phyloP scores from a whole-genome alignment of 2,113 vertebrate genomes.

The Hiodon alosoides region DNA sequence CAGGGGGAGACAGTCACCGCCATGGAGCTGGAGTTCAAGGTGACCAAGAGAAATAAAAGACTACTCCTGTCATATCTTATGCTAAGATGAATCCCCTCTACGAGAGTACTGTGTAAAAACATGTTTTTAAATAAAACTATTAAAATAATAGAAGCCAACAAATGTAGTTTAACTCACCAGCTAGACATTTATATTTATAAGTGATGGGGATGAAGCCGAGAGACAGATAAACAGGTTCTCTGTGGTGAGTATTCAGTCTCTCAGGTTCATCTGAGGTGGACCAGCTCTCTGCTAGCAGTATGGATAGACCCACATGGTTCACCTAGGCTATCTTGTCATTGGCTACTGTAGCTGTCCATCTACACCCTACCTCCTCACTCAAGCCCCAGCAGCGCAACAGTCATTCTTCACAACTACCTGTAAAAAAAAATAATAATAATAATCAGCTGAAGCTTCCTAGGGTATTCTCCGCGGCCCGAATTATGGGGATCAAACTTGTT shows the following conservation, averaged over 20 bases:
- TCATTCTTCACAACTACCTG: not conserved
- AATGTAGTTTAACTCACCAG: too few relatives aligned
- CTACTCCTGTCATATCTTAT: too few relatives aligned
- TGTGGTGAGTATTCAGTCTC: constrained; percentile 9
- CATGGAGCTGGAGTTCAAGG: constrained; percentile 99
- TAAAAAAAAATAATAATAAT: not conserved
- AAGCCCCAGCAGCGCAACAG: not conserved
- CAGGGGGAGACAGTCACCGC: constrained; percentile 87
- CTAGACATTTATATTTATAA: too few relatives aligned
- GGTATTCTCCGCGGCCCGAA: not conserved
- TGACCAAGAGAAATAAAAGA: constrained; percentile 36
- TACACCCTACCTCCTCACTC: not conserved
- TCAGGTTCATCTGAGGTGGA: constrained; percentile 21
- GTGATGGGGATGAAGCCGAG: not conserved
- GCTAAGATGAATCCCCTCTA: too few relatives aligned
- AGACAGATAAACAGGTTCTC: constrained; percentile 1
- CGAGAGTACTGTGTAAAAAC: too few relatives aligned
- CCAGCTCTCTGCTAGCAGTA: not conserved
- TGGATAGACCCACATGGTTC: not conserved
- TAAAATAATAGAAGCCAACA: too few relatives aligned
- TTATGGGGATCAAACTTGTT: constrained; percentile 27
- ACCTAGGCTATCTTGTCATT: not conserved
- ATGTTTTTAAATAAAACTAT: not conserved
- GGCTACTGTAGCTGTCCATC: not conserved
- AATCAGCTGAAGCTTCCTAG: not conserved